A percentile compares a stretch with the other conserved stretches of the same genome.
These are phyloP conservation scores for Upupa epops DNA, from an alignment of 2,113 vertebrate species.

Conservation along the genomic window DNA sequence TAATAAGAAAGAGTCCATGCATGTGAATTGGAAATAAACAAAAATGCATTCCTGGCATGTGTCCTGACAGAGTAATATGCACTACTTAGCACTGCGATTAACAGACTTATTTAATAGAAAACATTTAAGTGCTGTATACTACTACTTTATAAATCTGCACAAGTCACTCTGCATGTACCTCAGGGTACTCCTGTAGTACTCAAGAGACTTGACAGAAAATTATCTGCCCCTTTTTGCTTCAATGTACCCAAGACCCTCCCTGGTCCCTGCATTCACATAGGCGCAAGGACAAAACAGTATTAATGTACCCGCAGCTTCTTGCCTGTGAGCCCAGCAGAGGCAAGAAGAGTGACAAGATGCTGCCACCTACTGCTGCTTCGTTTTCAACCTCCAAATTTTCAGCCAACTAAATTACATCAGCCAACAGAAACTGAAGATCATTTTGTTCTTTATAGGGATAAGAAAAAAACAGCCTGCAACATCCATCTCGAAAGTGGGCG, in stretches of 20 bases:
- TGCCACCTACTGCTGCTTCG: slow-evolving; percentile 33
- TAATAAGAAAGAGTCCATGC: slow-evolving; percentile 34
- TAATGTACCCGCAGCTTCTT: background rate
- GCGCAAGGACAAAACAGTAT: background rate
- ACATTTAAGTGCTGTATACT: background rate
- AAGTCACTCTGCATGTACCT: background rate
- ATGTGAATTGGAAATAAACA: slow-evolving; percentile 2
- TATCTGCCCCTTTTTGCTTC: background rate
- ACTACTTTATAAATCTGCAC: background rate
- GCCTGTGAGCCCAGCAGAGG: background rate
- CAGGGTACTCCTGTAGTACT: background rate
- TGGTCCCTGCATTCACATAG: background rate
- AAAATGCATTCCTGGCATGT: background rate
- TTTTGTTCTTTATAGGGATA: background rate
- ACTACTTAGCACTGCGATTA: background rate
- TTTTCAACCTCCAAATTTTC: background rate
- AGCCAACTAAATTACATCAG: background rate
- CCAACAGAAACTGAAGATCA: background rate
- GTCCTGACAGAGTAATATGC: background rate
- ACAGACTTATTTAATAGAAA: background rate
- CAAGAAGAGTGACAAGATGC: background rate
- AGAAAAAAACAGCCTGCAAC: background rate
- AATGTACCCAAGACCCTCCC: background rate
- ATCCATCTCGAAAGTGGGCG: background rate
- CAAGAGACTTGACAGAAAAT: background rate